A percentile compares a stretch with the other conserved stretches of the same genome.
Conservation (phyloP, 2,888 invertebrate genomes). For the Volucella inanis region DNA sequence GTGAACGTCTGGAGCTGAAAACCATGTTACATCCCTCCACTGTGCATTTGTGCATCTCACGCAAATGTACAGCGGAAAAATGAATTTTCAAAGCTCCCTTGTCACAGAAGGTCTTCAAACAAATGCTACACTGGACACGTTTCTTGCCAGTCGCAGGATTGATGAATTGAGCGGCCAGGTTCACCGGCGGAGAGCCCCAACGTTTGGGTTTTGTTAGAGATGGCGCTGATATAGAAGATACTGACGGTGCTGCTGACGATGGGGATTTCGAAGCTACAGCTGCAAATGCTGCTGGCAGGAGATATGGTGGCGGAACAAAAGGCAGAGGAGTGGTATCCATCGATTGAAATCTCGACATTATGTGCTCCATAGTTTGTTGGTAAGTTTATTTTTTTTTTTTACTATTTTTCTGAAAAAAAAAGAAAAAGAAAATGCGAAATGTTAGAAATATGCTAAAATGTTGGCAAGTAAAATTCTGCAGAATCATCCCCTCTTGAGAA, state of each 20-base stretch:
- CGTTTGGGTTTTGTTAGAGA: slow-evolving; percentile 83
- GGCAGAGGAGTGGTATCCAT: slow-evolving; percentile 75
- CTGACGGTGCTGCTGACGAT: slow-evolving; percentile 32
- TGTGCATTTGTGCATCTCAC: slow-evolving; percentile 99
- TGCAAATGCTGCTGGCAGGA: slow-evolving; percentile 79
- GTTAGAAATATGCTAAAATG: slow-evolving; percentile 59
- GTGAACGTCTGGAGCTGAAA: slow-evolving; percentile 96
- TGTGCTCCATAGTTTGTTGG: slow-evolving; percentile 80
- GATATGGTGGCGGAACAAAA: slow-evolving; percentile 82
- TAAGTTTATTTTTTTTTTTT: not conserved
- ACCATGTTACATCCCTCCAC: slow-evolving; percentile 99
- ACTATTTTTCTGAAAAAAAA: slow-evolving; percentile 39
- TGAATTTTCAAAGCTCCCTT: slow-evolving; percentile 99
- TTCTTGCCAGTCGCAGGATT: slow-evolving; percentile 97
- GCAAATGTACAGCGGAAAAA: slow-evolving; percentile 97
- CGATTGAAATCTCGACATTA: slow-evolving; percentile 78
- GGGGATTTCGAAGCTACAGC: slow-evolving; percentile 72
- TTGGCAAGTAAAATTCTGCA: slow-evolving; percentile 26
- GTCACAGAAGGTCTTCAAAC: slow-evolving; percentile 99
- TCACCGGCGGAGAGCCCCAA: slow-evolving; percentile 89
- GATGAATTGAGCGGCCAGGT: slow-evolving; percentile 93
- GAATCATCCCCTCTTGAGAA: slow-evolving; percentile 50
- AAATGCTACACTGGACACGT: slow-evolving; percentile 98
- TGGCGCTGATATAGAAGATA: slow-evolving; percentile 78
- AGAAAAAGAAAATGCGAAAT: slow-evolving; percentile 16